Base-by-base conservation (phyloP, 1,140 invertebrate species). In the Procambarus clarkii region DNA sequence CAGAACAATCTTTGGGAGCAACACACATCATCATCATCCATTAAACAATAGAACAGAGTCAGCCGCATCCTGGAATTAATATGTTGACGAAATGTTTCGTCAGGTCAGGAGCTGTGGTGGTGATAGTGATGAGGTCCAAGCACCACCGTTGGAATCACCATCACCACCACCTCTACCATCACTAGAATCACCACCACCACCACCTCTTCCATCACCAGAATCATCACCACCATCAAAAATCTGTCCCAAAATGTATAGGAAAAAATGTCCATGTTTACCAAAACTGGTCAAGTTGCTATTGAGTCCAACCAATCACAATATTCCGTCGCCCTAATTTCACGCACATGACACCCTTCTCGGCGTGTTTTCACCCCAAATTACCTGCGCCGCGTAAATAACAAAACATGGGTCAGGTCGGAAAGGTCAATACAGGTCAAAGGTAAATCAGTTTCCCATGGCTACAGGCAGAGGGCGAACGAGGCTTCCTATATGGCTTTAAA, bases 361-460 rank as follows among this genome's bases (percentile, higher is more conserved):
- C 74, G 74, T 83, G 81, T 83, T 83, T 83, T 69, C 81, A 64
- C 81, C 81, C 58, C n/a, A 64, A 83, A 83, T 83, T 83, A 69
- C 44, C 9, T 60, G 11, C 24, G 24, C 24, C 18, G 81, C 69
- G 81, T 46, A 83, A 64, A 83, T 69, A 83, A 83, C 58, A 69
- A 9, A n/a, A 34, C 34, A 46, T n/a, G 60, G 81, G 81, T 69
- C 58, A 69, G 58, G 60, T 82, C 50, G 24, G 50, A 15, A 15
- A 48, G 76, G 76, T 46, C 45, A 54, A n/a, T 13, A 48, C 45
- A 79, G 81, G 81, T 83, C 81, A 83, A 83, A 21, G n/a, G 15
- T 74, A 74, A 34, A 74, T 74, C 69, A 34, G n/a, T 8, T 34
- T 74, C 69, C n/a, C 24, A 74, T 34, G 69, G 69, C 24, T 34